phyloP scores from a whole-genome alignment of 1,140 invertebrate species.

The Leptopilina boulardi region DNA sequence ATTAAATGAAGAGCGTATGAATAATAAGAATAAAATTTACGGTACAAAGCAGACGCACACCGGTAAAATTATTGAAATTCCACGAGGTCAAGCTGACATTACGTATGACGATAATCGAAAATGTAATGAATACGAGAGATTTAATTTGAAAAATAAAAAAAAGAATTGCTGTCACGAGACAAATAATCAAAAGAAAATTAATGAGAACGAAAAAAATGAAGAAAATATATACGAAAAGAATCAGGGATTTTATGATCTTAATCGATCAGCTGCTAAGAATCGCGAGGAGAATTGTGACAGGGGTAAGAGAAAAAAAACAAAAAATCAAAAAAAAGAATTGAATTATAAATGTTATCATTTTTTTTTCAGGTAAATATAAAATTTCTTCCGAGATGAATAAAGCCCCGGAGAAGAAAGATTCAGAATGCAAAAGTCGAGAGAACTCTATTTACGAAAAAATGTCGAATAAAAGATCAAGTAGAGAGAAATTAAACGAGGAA shows the following conservation, averaged over 20 bases:
- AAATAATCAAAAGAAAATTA: neutral
- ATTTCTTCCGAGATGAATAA: neutral
- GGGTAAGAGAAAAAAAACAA: neutral
- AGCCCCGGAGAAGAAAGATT: conserved; percentile 6
- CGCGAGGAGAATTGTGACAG: neutral
- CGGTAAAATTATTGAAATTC: neutral
- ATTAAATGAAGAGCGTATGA: conserved; percentile 52
- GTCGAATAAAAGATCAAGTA: conserved; percentile 30
- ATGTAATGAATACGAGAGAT: conserved; percentile 58
- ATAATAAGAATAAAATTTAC: conserved; percentile 62
- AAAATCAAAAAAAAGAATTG: neutral
- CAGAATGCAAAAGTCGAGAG: conserved; percentile 51
- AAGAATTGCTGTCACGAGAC: conserved; percentile 14
- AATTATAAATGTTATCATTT: neutral
- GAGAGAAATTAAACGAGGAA: conserved; percentile 55
- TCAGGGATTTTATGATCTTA: conserved; percentile 51
- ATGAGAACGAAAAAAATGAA: conserved; percentile 24
- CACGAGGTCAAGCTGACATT: conserved; percentile 35
- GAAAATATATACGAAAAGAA: conserved; percentile 52
- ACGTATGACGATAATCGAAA: conserved; percentile 49
- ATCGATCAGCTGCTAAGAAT: conserved; percentile 1
- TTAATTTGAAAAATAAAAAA: conserved; percentile 41
- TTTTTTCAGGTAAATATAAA: conserved; percentile 22
- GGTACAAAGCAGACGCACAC: conserved; percentile 30
- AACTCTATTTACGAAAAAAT: conserved; percentile 58